These are phyloP conservation scores for Hipparchia sbordonii DNA, from an alignment of 2,888 invertebrate genomes.

Conservation along the genomic window DNA sequence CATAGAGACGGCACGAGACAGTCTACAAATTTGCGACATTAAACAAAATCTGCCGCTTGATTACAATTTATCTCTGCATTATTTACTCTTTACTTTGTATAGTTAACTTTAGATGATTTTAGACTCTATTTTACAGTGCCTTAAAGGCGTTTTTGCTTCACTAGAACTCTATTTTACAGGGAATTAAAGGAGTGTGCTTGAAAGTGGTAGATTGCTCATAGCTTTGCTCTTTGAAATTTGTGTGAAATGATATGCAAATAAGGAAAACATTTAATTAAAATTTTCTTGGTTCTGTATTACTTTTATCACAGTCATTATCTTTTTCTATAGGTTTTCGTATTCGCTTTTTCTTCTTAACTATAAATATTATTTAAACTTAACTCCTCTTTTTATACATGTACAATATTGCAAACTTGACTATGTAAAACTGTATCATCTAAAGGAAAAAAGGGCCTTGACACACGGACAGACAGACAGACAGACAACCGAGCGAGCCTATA, in stretches of 20 bases:
- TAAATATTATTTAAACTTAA: too few relatives aligned
- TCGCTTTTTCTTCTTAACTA: too few relatives aligned
- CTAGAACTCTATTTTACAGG: background rate
- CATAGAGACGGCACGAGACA: constrained; percentile 5
- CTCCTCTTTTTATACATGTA: too few relatives aligned
- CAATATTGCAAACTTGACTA: too few relatives aligned
- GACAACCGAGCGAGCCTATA: too few relatives aligned
- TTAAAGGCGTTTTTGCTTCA: constrained; percentile 18
- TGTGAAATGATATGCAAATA: constrained; percentile 12
- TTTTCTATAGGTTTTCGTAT: background rate
- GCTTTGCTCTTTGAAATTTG: constrained; percentile 34
- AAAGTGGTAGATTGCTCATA: constrained; percentile 32
- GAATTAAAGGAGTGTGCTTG: constrained; percentile 28
- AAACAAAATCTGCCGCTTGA: constrained; percentile 39
- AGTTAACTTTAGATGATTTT: background rate
- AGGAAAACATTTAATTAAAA: background rate
- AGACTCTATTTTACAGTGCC: background rate
- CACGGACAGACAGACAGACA: too few relatives aligned
- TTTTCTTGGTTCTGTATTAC: background rate
- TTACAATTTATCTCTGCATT: constrained; percentile 39
- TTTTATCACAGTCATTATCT: background rate
- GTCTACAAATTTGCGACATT: constrained; percentile 38
- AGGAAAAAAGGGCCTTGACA: too few relatives aligned
- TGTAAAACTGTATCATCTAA: too few relatives aligned
- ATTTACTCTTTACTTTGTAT: constrained; percentile 30